Base-by-base conservation (phyloP, 2,113 vertebrate genomes). In the Lanius ludovicianus region DNA sequence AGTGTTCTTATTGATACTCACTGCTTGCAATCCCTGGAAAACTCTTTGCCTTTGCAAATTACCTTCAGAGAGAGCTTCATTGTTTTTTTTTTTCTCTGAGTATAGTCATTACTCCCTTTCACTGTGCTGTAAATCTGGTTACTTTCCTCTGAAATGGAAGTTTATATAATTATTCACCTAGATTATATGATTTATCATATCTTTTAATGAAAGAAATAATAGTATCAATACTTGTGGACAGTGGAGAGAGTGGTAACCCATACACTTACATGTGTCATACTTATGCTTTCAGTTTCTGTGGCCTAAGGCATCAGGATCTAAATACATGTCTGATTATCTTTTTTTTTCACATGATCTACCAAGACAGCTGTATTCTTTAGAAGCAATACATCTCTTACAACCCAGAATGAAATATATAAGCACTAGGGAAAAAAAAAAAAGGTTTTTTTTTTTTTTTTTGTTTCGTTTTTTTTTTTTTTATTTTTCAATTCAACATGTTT, bases 331-430 rank as follows among this genome's bases (percentile, higher is more conserved):
- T 95, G 81, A 92, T 84, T 79, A 67, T 81, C 37, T 85, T 63
- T 62, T 73, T 76, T 69, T 89, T 89, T 74, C 22, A 44, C 33
- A 52, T 71, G 27, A 78, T 78, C 44, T 55, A 6, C 35, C 56
- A 68, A 87, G 86, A 68, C 69, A 95, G 80, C 56, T 89, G 12
- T 73, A 35, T 78, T 95, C 50, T 60, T 84, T 78, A 41, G 68
- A 60, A 90, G 31, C 30, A 89, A 39, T 89, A n/a, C 2, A 44
- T 64, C 42, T 82, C 21, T 28, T 74, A 23, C 30, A 89, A 74
- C 4, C 10, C 35, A 82, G 57, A 84, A 64, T 41, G 9, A 91
- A 89, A 78, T 39, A 28, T 35, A 39, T 35, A 69, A 59, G 27
- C 0, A 0, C 10, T 12, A 21, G 30, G 30, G 31, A 4, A 31